Evolutionary conservation across 2,888 invertebrate species (phyloP).

Genomic region (Cosmopolites sordidus): DNA sequence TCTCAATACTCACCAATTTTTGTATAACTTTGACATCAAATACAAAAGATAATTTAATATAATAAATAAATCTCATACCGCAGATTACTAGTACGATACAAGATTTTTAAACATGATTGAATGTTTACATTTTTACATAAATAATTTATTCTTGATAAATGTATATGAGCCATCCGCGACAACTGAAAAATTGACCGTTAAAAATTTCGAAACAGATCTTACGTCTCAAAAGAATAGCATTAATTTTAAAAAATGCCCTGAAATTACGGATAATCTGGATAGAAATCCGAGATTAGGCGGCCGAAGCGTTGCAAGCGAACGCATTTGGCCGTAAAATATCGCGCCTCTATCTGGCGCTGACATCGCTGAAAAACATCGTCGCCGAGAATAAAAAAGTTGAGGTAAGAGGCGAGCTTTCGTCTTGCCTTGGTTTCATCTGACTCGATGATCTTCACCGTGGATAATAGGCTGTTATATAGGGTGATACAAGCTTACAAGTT

Average conservation of each 20-base stretch:
- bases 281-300: constrained; percentile 1
- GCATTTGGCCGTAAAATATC: constrained; percentile 20
- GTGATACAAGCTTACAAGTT: constrained; percentile 5
- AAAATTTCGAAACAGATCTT: too few relatives aligned
- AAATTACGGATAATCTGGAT: background rate
- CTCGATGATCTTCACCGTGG: constrained; percentile 19
- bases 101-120: too few relatives aligned
- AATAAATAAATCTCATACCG: too few relatives aligned
- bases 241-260: background rate
- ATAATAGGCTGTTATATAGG: constrained; percentile 20
- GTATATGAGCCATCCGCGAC: too few relatives aligned
- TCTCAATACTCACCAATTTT: too few relatives aligned
- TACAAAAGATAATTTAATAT: too few relatives aligned
- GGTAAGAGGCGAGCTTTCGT: constrained; percentile 25
- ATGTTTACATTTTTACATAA: too few relatives aligned
- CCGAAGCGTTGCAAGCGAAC: constrained; percentile 5
- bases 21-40: too few relatives aligned
- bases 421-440: constrained; percentile 23
- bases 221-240: too few relatives aligned
- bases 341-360: constrained; percentile 24
- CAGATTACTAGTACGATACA: too few relatives aligned
- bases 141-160: too few relatives aligned
- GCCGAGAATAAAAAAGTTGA: constrained; percentile 17
- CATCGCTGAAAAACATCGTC: constrained; percentile 22
- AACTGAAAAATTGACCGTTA: background rate